Evolutionary conservation across 2,888 invertebrate species (phyloP).

Genomic region (Heliconius ismenius): DNA sequence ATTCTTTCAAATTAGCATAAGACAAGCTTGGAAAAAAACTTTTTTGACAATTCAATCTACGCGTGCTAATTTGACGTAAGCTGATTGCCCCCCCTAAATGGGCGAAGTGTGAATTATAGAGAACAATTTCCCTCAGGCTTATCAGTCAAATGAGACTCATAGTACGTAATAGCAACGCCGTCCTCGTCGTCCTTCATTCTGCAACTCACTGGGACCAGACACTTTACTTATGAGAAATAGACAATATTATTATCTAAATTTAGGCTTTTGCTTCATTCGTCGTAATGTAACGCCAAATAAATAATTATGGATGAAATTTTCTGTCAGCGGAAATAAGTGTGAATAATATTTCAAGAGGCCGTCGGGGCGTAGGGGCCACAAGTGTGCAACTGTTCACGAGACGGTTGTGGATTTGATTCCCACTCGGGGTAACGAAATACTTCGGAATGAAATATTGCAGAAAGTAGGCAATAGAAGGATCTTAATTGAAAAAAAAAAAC

Average conservation of each 20-base stretch:
- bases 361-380: too few species aligned
- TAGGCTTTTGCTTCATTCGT: neutral
- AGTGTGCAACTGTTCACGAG: too few species aligned
- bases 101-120: slow-evolving; percentile 37
- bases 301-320: neutral
- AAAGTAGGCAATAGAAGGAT: too few species aligned
- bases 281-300: too few species aligned
- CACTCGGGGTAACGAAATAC: too few species aligned
- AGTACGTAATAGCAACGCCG: slow-evolving; percentile 1
- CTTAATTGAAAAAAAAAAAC: too few species aligned
- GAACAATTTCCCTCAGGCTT: slow-evolving; percentile 17
- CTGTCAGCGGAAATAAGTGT: too few species aligned
- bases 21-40: slow-evolving; percentile 47
- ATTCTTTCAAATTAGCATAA: slow-evolving; percentile 48
- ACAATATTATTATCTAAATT: neutral
- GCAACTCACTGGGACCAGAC: neutral
- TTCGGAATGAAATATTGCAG: too few species aligned
- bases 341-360: neutral
- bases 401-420: too few species aligned
- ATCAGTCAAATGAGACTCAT: slow-evolving; percentile 18
- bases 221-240: slow-evolving; percentile 7
- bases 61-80: slow-evolving; percentile 52
- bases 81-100: slow-evolving; percentile 41
- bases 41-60: slow-evolving; percentile 55
- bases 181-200: neutral